Percentiles rank a stretch among this genome's conserved stretches.
These are phyloP conservation scores for Falcunculus frontatus DNA, from an alignment of 2,113 vertebrate genomes.

Conservation along the genomic window DNA sequence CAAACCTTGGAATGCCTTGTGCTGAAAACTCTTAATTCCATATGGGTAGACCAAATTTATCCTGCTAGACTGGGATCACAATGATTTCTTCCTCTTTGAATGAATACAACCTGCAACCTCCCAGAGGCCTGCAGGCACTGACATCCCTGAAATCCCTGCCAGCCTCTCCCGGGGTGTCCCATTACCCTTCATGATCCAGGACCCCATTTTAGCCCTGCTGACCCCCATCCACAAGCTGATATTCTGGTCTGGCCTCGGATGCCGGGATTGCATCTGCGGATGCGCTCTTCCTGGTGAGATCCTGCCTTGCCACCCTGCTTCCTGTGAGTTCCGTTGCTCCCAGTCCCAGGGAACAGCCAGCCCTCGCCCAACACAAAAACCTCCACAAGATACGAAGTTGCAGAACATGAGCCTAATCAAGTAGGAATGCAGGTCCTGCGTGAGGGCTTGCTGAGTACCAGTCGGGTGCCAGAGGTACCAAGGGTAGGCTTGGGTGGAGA, in stretches of 20 bases:
- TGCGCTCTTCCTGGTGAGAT: not conserved
- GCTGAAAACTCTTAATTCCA: not conserved
- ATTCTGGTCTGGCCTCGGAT: fast-evolving
- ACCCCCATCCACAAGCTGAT: not conserved
- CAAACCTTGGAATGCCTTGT: not conserved
- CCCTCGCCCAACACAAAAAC: not conserved
- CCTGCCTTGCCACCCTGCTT: not conserved
- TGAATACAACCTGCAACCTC: not conserved
- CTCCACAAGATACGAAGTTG: not conserved
- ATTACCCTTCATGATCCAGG: not conserved
- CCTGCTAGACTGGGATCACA: not conserved
- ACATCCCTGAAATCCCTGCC: not conserved
- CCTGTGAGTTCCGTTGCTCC: not conserved
- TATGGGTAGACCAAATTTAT: not conserved
- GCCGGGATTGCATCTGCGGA: not conserved
- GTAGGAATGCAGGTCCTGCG: not conserved
- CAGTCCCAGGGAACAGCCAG: not conserved
- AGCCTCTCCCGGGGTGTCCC: not conserved
- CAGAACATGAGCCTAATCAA: not conserved
- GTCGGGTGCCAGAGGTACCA: fast-evolving
- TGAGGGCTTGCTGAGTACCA: not conserved
- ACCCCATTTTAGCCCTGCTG: not conserved
- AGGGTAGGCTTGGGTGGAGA: not conserved
- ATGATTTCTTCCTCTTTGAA: not conserved
- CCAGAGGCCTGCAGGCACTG: not conserved